These are phyloP conservation scores for Hylia prasina DNA, from an alignment of 2,113 vertebrate genomes.

Conservation along the genomic window DNA sequence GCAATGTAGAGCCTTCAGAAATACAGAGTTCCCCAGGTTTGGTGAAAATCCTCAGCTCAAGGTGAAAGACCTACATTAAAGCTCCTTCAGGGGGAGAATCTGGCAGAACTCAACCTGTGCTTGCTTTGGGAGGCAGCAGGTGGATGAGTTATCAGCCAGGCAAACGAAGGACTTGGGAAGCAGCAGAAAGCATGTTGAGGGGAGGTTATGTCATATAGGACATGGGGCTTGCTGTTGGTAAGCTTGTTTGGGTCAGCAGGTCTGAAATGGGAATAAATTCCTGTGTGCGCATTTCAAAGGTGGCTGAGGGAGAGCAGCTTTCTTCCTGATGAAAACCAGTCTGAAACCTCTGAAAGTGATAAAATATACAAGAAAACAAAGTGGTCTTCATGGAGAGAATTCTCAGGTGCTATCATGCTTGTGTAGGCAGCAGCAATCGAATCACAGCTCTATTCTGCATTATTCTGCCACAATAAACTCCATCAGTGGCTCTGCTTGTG, in stretches of 20 bases:
- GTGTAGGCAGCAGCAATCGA: background rate
- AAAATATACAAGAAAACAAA: background rate
- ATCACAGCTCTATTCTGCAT: background rate
- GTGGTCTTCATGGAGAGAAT: background rate
- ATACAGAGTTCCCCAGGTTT: background rate
- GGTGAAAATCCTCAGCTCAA: background rate
- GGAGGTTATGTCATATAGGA: background rate
- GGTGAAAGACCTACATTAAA: background rate
- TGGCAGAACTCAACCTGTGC: background rate
- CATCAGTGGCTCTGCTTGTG: background rate
- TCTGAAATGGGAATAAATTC: background rate
- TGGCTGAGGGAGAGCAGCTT: background rate
- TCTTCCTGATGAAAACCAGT: background rate
- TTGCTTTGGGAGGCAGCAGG: background rate
- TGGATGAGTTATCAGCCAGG: background rate
- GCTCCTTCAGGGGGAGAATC: background rate
- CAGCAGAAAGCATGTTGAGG: background rate
- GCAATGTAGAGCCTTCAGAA: background rate
- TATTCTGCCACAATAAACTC: background rate
- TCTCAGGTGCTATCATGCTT: background rate
- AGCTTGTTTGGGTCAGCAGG: background rate
- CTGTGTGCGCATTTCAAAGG: background rate
- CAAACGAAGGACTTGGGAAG: accelerated
- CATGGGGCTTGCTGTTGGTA: background rate
- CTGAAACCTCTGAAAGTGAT: background rate